Evolutionary conservation across 2,888 invertebrate genomes (phyloP).

Genomic region (Heteromyza rotundicornis): DNA sequence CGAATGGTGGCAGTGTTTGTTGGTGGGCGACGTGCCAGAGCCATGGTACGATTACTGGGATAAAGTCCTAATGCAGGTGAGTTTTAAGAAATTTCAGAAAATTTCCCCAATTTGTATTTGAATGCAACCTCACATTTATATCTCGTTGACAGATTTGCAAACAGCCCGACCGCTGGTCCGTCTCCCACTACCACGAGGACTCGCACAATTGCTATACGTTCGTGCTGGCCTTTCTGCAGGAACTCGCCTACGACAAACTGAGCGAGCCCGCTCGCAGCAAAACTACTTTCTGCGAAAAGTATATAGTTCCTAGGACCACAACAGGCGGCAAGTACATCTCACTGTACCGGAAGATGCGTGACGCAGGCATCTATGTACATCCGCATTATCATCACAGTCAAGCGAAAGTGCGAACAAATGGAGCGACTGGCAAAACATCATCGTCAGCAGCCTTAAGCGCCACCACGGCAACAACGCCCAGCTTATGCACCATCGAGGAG

Average conservation of each 20-base stretch:
- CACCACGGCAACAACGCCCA: slow-evolving; percentile 41
- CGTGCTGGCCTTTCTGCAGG: slow-evolving; percentile 78
- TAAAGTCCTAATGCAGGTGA: slow-evolving; percentile 68
- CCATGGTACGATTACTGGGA: slow-evolving; percentile 76
- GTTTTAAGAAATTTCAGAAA: no score
- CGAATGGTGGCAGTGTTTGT: slow-evolving; percentile 73
- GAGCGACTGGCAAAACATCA: not conserved
- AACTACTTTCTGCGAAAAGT: slow-evolving; percentile 79
- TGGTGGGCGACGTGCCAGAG: slow-evolving; percentile 72
- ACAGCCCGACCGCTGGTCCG: slow-evolving; percentile 67
- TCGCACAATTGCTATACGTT: slow-evolving; percentile 87
- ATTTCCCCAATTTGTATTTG: no score
- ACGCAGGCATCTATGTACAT: slow-evolving; percentile 65
- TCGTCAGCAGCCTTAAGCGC: not conserved
- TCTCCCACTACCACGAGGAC: slow-evolving; percentile 75
- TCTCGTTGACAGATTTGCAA: slow-evolving; percentile 48
- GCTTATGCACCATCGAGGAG: slow-evolving; percentile 54
- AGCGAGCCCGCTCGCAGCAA: slow-evolving; percentile 71
- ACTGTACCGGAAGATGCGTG: slow-evolving; percentile 75
- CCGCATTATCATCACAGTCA: slow-evolving; percentile 36
- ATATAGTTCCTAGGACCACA: slow-evolving; percentile 81
- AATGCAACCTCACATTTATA: not conserved
- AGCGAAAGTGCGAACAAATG: slow-evolving; percentile 24
- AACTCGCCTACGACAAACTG: slow-evolving; percentile 74
- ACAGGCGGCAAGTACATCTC: slow-evolving; percentile 86